phyloP scores from a whole-genome alignment of 2,113 vertebrate species.

The Cyanistes caeruleus region DNA sequence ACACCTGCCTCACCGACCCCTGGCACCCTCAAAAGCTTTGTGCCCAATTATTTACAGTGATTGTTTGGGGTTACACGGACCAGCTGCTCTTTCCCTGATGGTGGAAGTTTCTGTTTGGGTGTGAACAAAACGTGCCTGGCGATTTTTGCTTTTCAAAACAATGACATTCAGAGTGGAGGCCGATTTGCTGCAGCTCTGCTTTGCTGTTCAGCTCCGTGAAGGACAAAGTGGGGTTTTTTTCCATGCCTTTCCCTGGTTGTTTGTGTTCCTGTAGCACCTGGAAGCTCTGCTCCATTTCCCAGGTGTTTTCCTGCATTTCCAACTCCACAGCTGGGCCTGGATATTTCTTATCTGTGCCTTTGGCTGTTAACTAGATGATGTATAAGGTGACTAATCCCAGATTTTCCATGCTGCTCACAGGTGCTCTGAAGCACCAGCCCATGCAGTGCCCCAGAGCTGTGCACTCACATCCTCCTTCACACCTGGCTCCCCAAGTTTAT shows the following conservation, averaged over 20 bases:
- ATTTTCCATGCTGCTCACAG: not conserved
- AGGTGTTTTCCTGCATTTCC: not conserved
- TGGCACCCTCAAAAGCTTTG: not conserved
- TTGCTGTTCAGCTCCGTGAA: not conserved
- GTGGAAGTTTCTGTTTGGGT: not conserved
- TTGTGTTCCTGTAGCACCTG: not conserved
- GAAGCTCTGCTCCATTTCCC: not conserved
- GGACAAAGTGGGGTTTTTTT: not conserved
- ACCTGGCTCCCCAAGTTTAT: not conserved
- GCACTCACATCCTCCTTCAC: not conserved
- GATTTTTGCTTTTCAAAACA: not conserved
- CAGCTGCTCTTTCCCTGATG: fast-evolving
- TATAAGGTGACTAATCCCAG: not conserved
- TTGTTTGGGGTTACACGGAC: fast-evolving
- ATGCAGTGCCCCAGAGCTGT: not conserved
- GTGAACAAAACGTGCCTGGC: fast-evolving
- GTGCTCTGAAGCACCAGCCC: not conserved
- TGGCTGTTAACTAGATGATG: not conserved
- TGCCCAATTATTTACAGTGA: fast-evolving
- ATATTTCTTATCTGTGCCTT: not conserved
- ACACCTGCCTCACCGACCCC: not conserved
- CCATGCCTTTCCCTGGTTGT: not conserved
- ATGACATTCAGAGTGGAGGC: fast-evolving
- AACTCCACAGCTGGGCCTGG: not conserved
- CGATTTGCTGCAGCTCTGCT: not conserved